phyloP scores from a whole-genome alignment of 2,888 invertebrate genomes.

The Synanthedon tipuliformis region DNA sequence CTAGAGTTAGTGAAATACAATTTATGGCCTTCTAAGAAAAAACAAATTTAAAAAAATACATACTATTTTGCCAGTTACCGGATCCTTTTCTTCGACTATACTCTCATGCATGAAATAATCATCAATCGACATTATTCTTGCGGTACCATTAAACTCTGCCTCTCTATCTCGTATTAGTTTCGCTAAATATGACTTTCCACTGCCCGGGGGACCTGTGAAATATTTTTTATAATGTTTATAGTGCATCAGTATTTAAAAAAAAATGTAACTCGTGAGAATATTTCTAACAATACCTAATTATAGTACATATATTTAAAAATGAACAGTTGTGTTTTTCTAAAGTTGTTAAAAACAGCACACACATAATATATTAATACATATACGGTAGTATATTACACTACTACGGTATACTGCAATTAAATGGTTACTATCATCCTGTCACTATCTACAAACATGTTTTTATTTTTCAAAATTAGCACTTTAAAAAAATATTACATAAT shows the following conservation, averaged over 20 bases:
- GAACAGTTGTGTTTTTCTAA: no score
- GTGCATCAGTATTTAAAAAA: no score
- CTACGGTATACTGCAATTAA: not conserved
- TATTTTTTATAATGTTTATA: not conserved
- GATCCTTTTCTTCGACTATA: conserved; percentile 78
- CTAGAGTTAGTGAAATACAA: conserved; percentile 3
- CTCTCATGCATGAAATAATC: conserved; percentile 95
- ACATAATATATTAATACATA: no score
- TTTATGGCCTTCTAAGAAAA: not conserved
- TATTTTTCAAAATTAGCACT: no score
- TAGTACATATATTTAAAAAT: no score
- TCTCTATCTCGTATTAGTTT: conserved; percentile 87
- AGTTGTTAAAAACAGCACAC: no score
- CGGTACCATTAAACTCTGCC: conserved; percentile 88
- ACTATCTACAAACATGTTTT: no score
- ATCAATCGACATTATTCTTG: conserved; percentile 91
- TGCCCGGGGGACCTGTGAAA: conserved; percentile 82
- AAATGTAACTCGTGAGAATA: no score
- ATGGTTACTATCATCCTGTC: not conserved
- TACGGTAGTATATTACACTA: no score
- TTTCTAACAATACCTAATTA: no score
- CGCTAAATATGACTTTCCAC: conserved; percentile 92
- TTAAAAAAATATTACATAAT: no score
- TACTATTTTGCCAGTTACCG: conserved; percentile 78
- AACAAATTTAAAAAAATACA: conserved; percentile 22